These are phyloP conservation scores for Tragopan temminckii DNA, from an alignment of 2,797 vertebrate genomes.

Conservation along the genomic window DNA sequence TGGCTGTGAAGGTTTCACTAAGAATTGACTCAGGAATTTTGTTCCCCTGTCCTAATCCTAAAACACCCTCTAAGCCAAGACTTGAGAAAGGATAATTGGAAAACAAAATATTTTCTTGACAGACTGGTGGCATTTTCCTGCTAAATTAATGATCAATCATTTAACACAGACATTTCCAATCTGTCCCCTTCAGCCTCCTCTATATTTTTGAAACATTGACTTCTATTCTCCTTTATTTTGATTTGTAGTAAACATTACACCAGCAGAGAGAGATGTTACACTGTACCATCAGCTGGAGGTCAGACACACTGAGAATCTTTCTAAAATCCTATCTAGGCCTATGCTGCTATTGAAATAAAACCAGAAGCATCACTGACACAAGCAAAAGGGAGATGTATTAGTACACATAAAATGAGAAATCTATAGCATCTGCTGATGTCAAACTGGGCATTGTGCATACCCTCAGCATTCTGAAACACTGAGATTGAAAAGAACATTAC, in stretches of 20 bases:
- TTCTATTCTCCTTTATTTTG: background rate
- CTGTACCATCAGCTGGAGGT: background rate
- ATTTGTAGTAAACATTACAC: background rate
- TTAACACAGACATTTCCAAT: background rate
- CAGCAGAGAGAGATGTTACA: background rate
- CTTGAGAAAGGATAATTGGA: background rate
- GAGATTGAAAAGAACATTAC: background rate
- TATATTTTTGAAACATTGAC: background rate
- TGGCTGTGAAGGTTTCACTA: background rate
- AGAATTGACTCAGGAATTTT: background rate
- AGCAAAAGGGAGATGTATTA: background rate
- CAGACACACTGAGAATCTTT: background rate
- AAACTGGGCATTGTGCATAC: fast-evolving
- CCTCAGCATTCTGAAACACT: background rate
- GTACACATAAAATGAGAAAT: background rate
- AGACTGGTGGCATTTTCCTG: background rate
- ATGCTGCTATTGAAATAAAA: background rate
- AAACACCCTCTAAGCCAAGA: background rate
- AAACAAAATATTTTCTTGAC: background rate
- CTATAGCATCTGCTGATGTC: background rate
- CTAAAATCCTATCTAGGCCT: background rate
- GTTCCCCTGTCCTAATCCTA: fast-evolving
- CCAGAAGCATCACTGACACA: background rate
- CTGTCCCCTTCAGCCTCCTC: background rate
- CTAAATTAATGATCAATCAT: background rate